Evolutionary conservation across 2,888 invertebrate species (phyloP).

Genomic region (Torymus tubicola): DNA sequence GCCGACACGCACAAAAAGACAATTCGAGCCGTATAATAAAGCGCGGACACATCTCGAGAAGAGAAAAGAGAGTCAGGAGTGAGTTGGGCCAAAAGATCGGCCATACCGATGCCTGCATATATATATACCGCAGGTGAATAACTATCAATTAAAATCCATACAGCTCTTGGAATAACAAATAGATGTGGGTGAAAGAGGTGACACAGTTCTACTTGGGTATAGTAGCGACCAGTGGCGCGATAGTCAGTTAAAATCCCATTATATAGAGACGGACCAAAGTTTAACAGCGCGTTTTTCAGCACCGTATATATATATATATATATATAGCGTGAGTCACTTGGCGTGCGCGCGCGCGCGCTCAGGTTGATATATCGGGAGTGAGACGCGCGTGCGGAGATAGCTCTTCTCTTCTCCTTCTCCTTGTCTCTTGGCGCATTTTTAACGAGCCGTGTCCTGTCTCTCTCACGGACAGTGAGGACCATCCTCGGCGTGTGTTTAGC

Average conservation of each 20-base stretch:
- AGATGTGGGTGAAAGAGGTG: constrained; percentile 23
- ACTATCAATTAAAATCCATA: constrained; percentile 49
- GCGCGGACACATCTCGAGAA: background rate
- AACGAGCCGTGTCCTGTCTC: constrained; percentile 61
- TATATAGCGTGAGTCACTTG: too few relatives aligned
- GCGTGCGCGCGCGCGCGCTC: constrained; percentile 7
- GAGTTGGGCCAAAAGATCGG: constrained; percentile 14
- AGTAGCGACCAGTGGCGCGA: background rate
- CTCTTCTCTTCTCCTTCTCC: background rate
- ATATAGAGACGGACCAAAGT: constrained; percentile 59
- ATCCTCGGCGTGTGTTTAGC: constrained; percentile 55
- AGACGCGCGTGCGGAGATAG: constrained; percentile 57
- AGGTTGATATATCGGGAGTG: constrained; percentile 72
- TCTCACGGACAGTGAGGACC: constrained; percentile 21
- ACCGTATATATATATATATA: too few relatives aligned
- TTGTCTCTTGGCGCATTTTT: constrained; percentile 55
- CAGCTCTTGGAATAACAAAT: background rate
- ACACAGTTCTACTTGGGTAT: constrained; percentile 22
- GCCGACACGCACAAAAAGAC: background rate
- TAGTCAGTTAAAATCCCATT: constrained; percentile 71
- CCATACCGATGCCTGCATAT: background rate
- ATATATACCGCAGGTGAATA: constrained; percentile 6
- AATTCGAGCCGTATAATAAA: constrained; percentile 22
- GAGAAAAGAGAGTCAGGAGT: background rate
- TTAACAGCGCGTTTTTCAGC: too few relatives aligned